Percentiles rank a stretch among this genome's conserved stretches.
phyloP scores from a whole-genome alignment of 2,113 vertebrate species.

The Nerophis ophidion region DNA sequence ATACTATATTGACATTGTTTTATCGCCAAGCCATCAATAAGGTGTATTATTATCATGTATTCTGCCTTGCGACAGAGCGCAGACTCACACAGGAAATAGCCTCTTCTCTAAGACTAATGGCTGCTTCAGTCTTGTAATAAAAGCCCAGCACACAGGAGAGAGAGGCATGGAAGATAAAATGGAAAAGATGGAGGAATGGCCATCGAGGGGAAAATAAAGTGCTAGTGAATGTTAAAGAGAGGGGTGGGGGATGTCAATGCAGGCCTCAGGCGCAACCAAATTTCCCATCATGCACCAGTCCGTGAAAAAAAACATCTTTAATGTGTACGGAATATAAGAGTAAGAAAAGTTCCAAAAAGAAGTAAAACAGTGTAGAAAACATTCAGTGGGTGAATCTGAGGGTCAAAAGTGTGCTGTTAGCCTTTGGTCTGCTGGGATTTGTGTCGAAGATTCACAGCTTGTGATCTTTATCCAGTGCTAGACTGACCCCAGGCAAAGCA shows the following conservation, averaged over 20 bases:
- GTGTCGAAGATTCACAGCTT: conserved; percentile 55
- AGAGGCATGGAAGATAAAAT: conserved; percentile 25
- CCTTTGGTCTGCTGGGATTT: conserved; percentile 57
- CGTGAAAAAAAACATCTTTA: neutral
- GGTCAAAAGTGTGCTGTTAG: conserved; percentile 26
- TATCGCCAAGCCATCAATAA: no score
- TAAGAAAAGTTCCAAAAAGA: no score
- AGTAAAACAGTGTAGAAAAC: conserved; percentile 23
- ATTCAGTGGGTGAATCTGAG: neutral
- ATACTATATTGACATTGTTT: no score
- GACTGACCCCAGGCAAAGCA: conserved; percentile 23
- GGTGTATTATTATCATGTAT: neutral
- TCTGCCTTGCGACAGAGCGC: conserved; percentile 20
- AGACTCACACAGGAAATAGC: conserved; percentile 7
- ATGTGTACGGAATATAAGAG: neutral
- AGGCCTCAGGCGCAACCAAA: conserved; percentile 7
- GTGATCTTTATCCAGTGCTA: conserved; percentile 51
- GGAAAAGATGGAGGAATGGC: conserved; percentile 34
- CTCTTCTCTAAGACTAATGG: conserved; percentile 38
- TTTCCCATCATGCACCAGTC: conserved; percentile 21
- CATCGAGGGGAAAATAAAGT: conserved; percentile 20
- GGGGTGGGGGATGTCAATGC: neutral
- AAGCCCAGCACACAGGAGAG: conserved; percentile 28
- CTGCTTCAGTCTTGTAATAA: conserved; percentile 32
- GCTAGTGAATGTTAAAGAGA: conserved; percentile 16